Evolutionary conservation across 2,113 vertebrate genomes (phyloP).

Genomic region (Bombycilla garrulus): DNA sequence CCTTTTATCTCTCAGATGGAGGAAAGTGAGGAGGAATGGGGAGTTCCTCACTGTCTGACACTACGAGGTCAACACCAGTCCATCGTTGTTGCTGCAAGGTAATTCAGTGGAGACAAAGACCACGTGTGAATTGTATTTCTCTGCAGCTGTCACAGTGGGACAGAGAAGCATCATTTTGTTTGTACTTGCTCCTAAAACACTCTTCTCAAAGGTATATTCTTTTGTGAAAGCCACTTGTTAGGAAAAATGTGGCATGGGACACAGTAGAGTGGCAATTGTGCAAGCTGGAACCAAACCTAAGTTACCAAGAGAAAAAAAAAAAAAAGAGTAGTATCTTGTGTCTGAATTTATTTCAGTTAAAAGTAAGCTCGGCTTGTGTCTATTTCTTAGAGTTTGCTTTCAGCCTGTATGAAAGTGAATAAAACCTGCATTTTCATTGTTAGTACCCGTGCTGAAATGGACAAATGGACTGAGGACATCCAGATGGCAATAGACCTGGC

Average conservation of each 20-base stretch:
- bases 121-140: not conserved
- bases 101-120: not conserved
- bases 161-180: not conserved
- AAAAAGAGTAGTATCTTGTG: not conserved
- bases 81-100: slow-evolving; percentile 94
- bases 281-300: not conserved
- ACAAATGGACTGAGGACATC: slow-evolving; percentile 95
- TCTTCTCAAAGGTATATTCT: not conserved
- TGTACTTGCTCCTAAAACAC: not conserved
- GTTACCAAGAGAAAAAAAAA: not conserved
- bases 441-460: slow-evolving; percentile 88
- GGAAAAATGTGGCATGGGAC: not conserved
- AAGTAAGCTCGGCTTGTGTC: not conserved
- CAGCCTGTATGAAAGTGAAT: not conserved
- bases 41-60: slow-evolving; percentile 92
- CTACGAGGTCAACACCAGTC: slow-evolving; percentile 89
- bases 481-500: slow-evolving; percentile 88
- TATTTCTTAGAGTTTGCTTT: not conserved
- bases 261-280: not conserved
- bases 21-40: slow-evolving; percentile 96
- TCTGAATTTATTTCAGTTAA: not conserved
- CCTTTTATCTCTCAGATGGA: slow-evolving; percentile 80
- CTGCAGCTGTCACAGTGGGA: not conserved
- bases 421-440: not conserved
- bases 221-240: not conserved